Percentiles rank a stretch among this genome's conserved stretches.
Evolutionary conservation across 2,888 invertebrate species (phyloP).

Genomic region (Nemapogon koenigi): DNA sequence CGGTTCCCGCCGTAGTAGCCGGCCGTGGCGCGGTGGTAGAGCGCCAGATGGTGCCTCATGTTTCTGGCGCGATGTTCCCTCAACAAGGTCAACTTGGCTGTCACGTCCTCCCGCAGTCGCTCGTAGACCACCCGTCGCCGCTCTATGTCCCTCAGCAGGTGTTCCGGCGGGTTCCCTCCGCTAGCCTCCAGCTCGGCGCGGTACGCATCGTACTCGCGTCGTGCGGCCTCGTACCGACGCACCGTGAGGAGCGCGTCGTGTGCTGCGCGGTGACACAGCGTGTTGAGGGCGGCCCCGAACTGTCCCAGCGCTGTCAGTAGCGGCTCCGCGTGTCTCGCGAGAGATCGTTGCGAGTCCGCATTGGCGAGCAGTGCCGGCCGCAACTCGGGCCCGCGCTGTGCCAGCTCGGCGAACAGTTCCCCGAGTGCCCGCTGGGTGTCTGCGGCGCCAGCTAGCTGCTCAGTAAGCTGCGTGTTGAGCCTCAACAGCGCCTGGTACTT

Average conservation of each 20-base stretch:
- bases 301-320: conserved; percentile 92
- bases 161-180: conserved; percentile 70
- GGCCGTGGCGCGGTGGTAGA: conserved; percentile 96
- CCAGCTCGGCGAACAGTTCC: conserved; percentile 93
- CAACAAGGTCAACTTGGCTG: conserved; percentile 93
- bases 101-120: conserved; percentile 90
- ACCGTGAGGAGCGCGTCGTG: conserved; percentile 84
- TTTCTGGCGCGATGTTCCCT: conserved; percentile 98
- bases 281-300: conserved; percentile 95
- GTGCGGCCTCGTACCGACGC: conserved; percentile 67
- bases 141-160: conserved; percentile 82
- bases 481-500: conserved; percentile 90
- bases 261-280: conserved; percentile 96
- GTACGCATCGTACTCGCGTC: conserved; percentile 94
- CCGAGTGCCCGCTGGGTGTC: conserved; percentile 87
- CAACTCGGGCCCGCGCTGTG: conserved; percentile 94
- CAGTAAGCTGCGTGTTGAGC: conserved; percentile 83
- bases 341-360: conserved; percentile 92
- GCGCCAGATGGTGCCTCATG: conserved; percentile 95
- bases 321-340: conserved; percentile 91
- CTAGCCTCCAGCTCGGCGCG: conserved; percentile 90
- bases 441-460: conserved; percentile 74
- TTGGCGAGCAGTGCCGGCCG: conserved; percentile 74
- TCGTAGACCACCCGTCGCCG: conserved; percentile 91
- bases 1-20: conserved; percentile 98